Evolutionary conservation across 2,113 vertebrate genomes (phyloP).

Genomic region (Argyrosomus japonicus): DNA sequence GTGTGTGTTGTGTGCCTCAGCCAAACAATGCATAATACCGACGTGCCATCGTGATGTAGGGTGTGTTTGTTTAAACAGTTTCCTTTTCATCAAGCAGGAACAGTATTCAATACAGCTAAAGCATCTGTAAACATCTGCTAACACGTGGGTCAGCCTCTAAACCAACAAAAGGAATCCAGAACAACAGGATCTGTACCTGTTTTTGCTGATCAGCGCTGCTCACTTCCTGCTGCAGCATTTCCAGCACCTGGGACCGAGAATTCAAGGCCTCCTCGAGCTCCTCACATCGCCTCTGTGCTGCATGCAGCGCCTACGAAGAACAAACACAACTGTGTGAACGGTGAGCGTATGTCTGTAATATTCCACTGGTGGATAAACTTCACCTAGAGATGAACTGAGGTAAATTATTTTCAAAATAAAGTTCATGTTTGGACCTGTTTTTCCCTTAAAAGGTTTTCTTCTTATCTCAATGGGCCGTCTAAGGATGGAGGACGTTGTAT

Average conservation of each 20-base stretch:
- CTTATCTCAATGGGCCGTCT: too few species aligned
- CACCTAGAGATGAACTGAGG: neutral
- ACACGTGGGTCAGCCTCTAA: neutral
- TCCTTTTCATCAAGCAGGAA: slow-evolving; percentile 11
- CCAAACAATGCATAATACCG: slow-evolving; percentile 31
- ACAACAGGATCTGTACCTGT: slow-evolving; percentile 82
- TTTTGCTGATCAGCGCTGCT: slow-evolving; percentile 88
- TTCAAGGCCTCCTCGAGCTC: slow-evolving; percentile 88
- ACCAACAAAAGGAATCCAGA: neutral
- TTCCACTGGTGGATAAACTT: neutral
- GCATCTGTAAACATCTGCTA: neutral
- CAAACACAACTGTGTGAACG: neutral
- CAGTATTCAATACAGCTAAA: neutral
- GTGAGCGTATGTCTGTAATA: neutral
- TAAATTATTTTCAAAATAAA: neutral
- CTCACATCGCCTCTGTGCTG: slow-evolving; percentile 86
- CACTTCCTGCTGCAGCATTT: slow-evolving; percentile 92
- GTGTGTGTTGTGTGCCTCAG: slow-evolving; percentile 29
- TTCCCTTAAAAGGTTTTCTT: too few species aligned
- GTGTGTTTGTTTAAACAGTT: slow-evolving; percentile 31
- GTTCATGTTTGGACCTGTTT: too few species aligned
- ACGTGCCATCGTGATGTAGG: neutral
- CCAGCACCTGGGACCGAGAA: slow-evolving; percentile 88
- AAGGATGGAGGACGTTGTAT: too few species aligned
- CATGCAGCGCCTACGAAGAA: slow-evolving; percentile 81